These are phyloP conservation scores for Malurus cyaneus DNA, from an alignment of 2,113 vertebrate species.

Conservation along the genomic window DNA sequence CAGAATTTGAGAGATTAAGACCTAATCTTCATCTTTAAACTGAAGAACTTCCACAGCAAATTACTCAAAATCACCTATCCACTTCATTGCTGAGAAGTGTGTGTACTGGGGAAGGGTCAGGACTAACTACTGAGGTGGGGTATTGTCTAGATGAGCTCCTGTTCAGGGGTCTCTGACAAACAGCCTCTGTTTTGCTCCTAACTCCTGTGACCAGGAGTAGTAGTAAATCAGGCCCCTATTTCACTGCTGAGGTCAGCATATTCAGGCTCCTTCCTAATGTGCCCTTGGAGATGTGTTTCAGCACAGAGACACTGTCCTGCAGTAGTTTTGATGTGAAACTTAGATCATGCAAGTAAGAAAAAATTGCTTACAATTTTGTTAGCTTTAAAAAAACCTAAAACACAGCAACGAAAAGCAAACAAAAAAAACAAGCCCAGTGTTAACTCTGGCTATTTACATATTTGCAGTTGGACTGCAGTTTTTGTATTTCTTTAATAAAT, in stretches of 20 bases:
- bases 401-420: not conserved
- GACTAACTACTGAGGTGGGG: too few relatives aligned
- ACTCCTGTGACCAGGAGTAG: not conserved
- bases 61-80: not conserved
- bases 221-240: not conserved
- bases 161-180: not conserved
- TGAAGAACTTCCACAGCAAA: not conserved
- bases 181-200: not conserved
- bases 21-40: not conserved
- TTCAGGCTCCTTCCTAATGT: not conserved
- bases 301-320: not conserved
- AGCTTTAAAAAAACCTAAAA: not conserved
- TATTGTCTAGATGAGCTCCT: not conserved
- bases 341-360: not conserved
- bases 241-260: not conserved
- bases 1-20: not conserved
- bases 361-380: not conserved
- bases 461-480: not conserved
- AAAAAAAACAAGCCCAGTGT: rapidly evolving
- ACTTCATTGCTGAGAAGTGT: not conserved
- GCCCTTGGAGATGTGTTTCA: not conserved
- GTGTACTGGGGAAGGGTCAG: not conserved
- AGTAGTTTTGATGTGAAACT: not conserved
- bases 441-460: not conserved
- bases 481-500: not conserved